These are phyloP conservation scores for Menura novaehollandiae DNA, from an alignment of 2,113 vertebrate species.

Conservation along the genomic window DNA sequence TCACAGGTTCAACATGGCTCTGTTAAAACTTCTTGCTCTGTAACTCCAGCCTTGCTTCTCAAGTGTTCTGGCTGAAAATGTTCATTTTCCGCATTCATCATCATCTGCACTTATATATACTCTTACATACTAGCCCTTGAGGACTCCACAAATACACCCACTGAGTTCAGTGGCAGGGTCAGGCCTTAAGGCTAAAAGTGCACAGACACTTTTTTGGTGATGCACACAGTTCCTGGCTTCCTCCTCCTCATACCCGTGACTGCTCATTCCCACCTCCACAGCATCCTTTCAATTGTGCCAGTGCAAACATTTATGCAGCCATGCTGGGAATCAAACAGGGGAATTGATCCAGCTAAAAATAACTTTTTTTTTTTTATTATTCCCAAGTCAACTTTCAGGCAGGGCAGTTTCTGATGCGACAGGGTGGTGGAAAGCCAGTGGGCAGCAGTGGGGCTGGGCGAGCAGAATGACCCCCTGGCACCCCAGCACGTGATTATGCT, in stretches of 20 bases:
- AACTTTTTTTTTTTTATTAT: not conserved
- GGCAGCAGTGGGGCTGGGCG: not conserved
- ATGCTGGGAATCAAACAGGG: not conserved
- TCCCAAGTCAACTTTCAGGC: not conserved
- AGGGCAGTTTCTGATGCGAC: not conserved
- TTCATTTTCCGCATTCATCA: not conserved
- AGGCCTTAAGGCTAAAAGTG: not conserved
- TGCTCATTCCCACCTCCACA: not conserved
- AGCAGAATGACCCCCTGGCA: not conserved
- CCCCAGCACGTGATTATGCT: not conserved
- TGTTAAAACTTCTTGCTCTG: not conserved
- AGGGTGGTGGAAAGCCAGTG: not conserved
- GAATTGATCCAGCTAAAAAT: slow-evolving; percentile 26
- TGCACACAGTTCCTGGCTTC: not conserved
- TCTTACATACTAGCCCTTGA: not conserved
- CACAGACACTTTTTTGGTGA: not conserved
- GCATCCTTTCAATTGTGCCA: not conserved
- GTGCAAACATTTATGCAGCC: not conserved
- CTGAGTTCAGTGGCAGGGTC: not conserved
- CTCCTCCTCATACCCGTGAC: not conserved
- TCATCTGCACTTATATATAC: not conserved
- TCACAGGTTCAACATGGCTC: not conserved
- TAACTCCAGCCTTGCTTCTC: not conserved
- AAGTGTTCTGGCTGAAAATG: not conserved
- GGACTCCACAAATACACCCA: not conserved